Conservation (phyloP, 2,113 vertebrate genomes). For the Xiphias gladius region DNA sequence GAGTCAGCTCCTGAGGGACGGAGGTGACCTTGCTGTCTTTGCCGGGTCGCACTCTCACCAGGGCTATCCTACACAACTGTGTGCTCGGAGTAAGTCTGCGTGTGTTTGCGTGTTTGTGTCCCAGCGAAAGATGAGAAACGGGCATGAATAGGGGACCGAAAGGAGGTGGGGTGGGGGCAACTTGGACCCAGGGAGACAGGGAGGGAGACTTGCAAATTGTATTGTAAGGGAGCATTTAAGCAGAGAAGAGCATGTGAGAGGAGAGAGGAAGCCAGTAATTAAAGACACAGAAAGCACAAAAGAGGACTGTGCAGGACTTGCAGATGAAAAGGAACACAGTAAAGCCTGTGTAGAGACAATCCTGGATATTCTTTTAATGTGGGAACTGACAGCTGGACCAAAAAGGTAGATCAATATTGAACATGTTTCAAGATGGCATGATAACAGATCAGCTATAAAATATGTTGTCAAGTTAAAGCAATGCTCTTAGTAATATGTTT, state of each 20-base stretch:
- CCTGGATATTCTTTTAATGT: constrained; percentile 17
- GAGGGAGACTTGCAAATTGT: constrained; percentile 47
- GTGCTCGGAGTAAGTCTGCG: background rate
- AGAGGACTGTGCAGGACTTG: background rate
- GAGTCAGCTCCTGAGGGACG: constrained; percentile 66
- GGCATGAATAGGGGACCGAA: constrained; percentile 38
- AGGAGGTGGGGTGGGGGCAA: constrained; percentile 4
- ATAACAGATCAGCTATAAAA: background rate
- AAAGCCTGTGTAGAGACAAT: background rate
- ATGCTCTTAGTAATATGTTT: background rate
- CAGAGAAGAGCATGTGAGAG: constrained; percentile 42
- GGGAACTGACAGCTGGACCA: constrained; percentile 13
- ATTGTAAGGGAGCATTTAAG: constrained; percentile 50
- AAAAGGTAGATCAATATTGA: constrained; percentile 56
- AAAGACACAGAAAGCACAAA: background rate
- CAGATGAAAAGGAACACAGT: background rate
- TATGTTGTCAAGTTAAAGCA: background rate
- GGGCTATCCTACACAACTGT: constrained; percentile 23
- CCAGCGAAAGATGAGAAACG: constrained; percentile 66
- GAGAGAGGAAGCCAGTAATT: constrained; percentile 25
- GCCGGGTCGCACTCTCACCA: constrained; percentile 43
- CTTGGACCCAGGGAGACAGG: constrained; percentile 43
- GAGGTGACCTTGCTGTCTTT: constrained; percentile 42
- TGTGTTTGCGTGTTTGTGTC: background rate
- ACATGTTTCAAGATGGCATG: background rate